These are phyloP conservation scores for Cherax quadricarinatus DNA, from an alignment of 1,140 invertebrate species.

Conservation along the genomic window DNA sequence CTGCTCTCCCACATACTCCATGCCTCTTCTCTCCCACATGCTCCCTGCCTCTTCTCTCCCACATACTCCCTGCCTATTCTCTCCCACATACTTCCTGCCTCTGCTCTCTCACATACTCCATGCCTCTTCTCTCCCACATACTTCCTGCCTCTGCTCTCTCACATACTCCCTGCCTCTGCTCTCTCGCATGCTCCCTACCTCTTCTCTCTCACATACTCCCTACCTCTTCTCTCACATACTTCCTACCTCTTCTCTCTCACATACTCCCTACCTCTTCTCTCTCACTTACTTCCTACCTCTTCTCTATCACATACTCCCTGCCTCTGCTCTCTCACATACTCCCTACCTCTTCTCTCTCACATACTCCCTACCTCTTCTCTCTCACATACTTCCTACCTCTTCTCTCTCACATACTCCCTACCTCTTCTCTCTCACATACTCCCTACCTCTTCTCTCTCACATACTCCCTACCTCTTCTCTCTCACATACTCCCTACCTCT, in stretches of 20 bases:
- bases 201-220: too few species aligned
- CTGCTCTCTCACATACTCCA: too few species aligned
- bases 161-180: too few species aligned
- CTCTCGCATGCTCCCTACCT: too few species aligned
- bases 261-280: too few species aligned
- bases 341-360: neutral
- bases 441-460: neutral
- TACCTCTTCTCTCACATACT: too few species aligned
- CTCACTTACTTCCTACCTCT: too few species aligned
- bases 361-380: neutral
- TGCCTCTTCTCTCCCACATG: neutral
- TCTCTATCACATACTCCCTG: too few species aligned
- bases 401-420: neutral
- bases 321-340: too few species aligned
- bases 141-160: too few species aligned
- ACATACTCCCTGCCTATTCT: neutral
- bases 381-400: neutral
- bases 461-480: neutral
- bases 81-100: neutral
- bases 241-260: too few species aligned
- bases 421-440: neutral
- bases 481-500: neutral
- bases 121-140: too few species aligned
- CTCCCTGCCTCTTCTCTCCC: neutral
- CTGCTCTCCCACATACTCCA: neutral